These are phyloP conservation scores for Malurus melanocephalus DNA, from an alignment of 2,113 vertebrate genomes.

Conservation along the genomic window DNA sequence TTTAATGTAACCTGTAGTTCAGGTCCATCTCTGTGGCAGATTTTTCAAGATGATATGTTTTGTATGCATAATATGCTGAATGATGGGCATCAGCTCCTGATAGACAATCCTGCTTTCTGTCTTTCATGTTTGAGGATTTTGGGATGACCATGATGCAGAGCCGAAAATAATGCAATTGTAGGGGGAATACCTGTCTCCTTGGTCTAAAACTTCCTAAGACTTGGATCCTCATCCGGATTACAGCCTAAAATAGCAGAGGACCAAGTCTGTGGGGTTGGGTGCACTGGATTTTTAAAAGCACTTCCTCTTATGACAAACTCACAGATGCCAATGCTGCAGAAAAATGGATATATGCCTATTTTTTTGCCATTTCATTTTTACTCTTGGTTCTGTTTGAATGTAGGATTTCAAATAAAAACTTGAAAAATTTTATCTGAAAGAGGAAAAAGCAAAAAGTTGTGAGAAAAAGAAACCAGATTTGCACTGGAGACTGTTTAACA, in stretches of 20 bases:
- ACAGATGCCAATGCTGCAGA: not conserved
- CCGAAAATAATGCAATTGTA: not conserved
- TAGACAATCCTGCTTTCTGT: not conserved
- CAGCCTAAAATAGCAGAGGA: not conserved
- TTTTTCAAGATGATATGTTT: not conserved
- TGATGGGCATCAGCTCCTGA: not conserved
- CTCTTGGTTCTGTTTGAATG: not conserved
- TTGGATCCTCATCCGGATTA: not conserved
- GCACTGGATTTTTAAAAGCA: not conserved
- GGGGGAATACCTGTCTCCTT: not conserved
- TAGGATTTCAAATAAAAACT: not conserved
- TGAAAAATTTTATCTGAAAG: not conserved
- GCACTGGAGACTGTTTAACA: not conserved
- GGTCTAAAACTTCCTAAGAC: not conserved
- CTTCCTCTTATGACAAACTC: not conserved
- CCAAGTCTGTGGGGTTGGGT: not conserved
- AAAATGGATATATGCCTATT: not conserved
- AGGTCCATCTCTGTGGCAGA: not conserved
- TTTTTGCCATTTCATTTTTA: not conserved
- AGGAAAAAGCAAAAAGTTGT: not conserved
- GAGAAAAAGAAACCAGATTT: not conserved
- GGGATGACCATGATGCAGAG: fast-evolving
- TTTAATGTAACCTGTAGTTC: not conserved
- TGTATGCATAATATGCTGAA: not conserved
- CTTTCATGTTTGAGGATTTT: not conserved